A percentile compares a stretch with the other conserved stretches of the same genome.
These are phyloP conservation scores for Chlamydotis undulata DNA, from an alignment of 2,113 vertebrate species.

Conservation along the genomic window DNA sequence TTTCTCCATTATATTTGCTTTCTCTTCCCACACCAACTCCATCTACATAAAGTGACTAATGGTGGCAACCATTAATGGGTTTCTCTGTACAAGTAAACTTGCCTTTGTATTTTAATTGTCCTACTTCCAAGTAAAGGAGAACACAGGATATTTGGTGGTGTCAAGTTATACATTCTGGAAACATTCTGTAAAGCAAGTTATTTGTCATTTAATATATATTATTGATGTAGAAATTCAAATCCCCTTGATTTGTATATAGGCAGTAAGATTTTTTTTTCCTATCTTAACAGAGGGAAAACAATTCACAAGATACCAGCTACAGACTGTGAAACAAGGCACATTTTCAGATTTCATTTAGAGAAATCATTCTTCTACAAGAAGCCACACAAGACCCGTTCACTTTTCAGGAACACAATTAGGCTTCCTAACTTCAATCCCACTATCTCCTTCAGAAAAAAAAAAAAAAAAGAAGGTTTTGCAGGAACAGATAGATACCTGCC, in stretches of 20 bases:
- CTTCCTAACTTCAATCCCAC: neutral
- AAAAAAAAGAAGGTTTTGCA: neutral
- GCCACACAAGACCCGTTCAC: rapidly evolving
- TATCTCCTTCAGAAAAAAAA: neutral
- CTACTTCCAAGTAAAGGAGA: neutral
- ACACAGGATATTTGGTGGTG: neutral
- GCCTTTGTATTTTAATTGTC: neutral
- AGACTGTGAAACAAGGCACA: neutral
- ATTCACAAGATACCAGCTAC: neutral
- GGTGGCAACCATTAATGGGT: neutral
- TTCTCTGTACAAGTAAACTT: neutral
- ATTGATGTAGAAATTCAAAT: neutral
- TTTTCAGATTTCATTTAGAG: neutral
- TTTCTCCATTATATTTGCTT: neutral
- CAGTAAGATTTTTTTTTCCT: neutral
- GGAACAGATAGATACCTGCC: neutral
- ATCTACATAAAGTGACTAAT: neutral
- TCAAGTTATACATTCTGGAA: neutral
- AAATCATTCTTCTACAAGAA: neutral
- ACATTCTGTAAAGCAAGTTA: neutral
- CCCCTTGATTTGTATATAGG: neutral
- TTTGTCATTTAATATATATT: neutral
- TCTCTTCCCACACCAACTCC: neutral
- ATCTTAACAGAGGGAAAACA: neutral
- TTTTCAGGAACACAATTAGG: neutral